Conservation (phyloP, 2,888 invertebrate genomes). For the Morpho achilles region DNA sequence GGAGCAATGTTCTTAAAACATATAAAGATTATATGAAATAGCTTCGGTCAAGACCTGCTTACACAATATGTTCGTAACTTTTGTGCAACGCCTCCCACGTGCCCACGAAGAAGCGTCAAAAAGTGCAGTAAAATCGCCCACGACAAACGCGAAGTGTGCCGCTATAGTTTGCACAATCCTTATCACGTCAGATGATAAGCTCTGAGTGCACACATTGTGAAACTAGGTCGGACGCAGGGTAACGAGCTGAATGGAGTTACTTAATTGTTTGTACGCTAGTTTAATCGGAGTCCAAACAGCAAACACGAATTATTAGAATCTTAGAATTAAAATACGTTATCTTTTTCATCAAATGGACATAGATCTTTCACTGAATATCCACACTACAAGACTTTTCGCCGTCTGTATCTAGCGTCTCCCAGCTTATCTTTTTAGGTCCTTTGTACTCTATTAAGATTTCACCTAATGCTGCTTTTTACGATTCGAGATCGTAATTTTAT, state of each 20-base stretch:
- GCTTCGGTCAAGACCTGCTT: slow-evolving; percentile 3
- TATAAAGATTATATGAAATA: not conserved
- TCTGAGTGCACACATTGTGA: slow-evolving; percentile 33
- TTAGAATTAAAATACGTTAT: too few relatives aligned
- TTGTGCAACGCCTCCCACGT: slow-evolving; percentile 4
- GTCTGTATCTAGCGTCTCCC: too few relatives aligned
- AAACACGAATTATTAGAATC: too few relatives aligned
- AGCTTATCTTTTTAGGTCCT: too few relatives aligned
- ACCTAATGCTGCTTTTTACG: too few relatives aligned
- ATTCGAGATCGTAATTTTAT: too few relatives aligned
- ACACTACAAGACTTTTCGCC: too few relatives aligned
- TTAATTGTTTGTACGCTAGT: slow-evolving; percentile 15
- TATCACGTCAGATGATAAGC: slow-evolving; percentile 36
- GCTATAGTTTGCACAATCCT: slow-evolving; percentile 32
- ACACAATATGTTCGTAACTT: slow-evolving; percentile 7
- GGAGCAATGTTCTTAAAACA: not conserved
- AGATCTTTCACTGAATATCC: too few relatives aligned
- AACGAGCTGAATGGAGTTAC: slow-evolving; percentile 24
- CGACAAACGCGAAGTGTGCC: slow-evolving; percentile 18
- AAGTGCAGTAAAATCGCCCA: slow-evolving; percentile 22
- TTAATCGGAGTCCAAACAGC: slow-evolving; percentile 19
- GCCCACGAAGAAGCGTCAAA: slow-evolving; percentile 10
- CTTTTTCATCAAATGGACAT: too few relatives aligned
- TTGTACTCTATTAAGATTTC: too few relatives aligned
- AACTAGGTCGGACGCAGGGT: slow-evolving; percentile 34